These are phyloP conservation scores for Aporophyla lueneburgensis DNA, from an alignment of 2,888 invertebrate genomes.

Conservation along the genomic window DNA sequence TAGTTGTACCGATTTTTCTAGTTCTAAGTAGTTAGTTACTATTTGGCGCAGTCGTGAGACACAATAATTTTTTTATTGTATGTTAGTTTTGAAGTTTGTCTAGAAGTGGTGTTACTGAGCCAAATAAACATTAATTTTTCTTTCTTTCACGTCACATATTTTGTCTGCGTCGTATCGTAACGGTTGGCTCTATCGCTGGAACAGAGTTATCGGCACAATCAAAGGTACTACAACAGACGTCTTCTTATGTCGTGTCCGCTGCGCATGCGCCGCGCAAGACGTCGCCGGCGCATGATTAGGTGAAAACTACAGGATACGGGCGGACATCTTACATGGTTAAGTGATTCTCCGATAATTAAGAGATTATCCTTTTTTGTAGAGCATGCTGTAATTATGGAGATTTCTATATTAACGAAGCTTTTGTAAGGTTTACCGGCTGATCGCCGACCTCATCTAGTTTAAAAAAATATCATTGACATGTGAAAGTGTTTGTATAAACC, in stretches of 20 bases:
- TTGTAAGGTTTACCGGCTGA: not conserved
- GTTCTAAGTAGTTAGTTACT: not conserved
- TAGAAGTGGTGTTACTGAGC: not conserved
- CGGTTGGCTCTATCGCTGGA: slow-evolving; percentile 12
- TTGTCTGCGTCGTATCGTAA: not conserved
- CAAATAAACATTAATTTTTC: not conserved
- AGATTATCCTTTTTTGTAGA: slow-evolving; percentile 20
- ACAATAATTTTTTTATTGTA: not conserved
- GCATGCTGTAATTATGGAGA: not conserved
- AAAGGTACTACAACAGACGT: slow-evolving; percentile 29
- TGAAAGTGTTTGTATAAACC: no score
- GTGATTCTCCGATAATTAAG: slow-evolving; percentile 23
- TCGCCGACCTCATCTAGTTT: no score
- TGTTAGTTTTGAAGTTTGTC: not conserved
- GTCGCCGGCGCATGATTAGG: slow-evolving; percentile 17
- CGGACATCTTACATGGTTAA: slow-evolving; percentile 11
- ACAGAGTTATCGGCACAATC: slow-evolving; percentile 40
- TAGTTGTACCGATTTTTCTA: not conserved
- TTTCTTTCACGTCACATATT: not conserved
- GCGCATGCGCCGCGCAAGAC: not conserved
- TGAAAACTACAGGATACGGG: slow-evolving; percentile 42
- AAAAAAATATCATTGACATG: no score
- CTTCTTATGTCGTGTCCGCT: not conserved
- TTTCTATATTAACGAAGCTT: not conserved
- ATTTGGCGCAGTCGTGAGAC: not conserved